phyloP scores from a whole-genome alignment of 2,113 vertebrate genomes.

The Rana temporaria region DNA sequence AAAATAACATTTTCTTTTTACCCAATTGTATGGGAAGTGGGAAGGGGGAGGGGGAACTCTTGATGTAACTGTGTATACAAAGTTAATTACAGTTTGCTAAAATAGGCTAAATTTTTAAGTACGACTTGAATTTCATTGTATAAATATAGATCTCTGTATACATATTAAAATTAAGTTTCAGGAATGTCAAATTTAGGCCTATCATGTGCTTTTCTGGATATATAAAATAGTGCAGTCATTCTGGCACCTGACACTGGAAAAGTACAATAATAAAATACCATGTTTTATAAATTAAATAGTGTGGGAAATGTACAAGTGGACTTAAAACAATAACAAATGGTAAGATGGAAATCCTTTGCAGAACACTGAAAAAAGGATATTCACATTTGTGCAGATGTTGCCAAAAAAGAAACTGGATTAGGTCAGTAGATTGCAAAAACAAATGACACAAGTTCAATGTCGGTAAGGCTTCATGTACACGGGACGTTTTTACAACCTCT shows the following conservation, averaged over 20 bases:
- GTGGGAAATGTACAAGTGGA: constrained; percentile 49
- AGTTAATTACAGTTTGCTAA: too few species aligned
- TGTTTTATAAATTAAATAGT: constrained; percentile 55
- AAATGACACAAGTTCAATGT: constrained; percentile 60
- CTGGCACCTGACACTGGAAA: constrained; percentile 37
- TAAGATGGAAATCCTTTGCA: constrained; percentile 51
- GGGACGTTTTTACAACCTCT: too few species aligned
- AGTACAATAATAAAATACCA: neutral
- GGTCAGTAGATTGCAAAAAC: constrained; percentile 58
- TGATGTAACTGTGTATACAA: too few species aligned
- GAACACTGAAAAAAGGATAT: constrained; percentile 29
- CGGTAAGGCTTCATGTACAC: too few species aligned
- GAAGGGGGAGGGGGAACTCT: too few species aligned
- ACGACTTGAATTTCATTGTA: too few species aligned
- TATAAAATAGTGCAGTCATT: constrained; percentile 20
- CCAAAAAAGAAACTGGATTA: constrained; percentile 32
- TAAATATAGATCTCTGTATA: too few species aligned
- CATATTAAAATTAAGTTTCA: too few species aligned
- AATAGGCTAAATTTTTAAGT: too few species aligned
- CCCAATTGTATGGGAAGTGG: too few species aligned
- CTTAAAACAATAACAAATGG: constrained; percentile 55
- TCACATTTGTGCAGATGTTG: constrained; percentile 41
- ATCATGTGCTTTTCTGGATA: neutral
- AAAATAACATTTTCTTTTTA: too few species aligned
- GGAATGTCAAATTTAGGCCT: too few species aligned